A percentile compares a stretch with the other conserved stretches of the same genome.
Conservation (phyloP, 2,797 vertebrate genomes). For the Myotis pilosus region DNA sequence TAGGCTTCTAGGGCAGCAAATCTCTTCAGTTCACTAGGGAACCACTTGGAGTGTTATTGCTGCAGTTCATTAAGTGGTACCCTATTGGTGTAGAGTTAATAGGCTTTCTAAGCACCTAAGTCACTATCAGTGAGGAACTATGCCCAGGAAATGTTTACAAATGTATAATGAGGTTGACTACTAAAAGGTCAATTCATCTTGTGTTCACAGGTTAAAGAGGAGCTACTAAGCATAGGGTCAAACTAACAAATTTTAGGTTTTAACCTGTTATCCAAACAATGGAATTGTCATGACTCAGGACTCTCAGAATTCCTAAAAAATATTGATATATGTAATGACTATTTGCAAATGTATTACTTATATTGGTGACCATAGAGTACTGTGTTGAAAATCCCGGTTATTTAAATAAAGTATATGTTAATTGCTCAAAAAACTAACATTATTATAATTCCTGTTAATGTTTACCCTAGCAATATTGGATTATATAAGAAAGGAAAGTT, state of each 20-base stretch:
- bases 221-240: not conserved
- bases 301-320: not conserved
- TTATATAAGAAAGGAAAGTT: not conserved
- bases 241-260: not conserved
- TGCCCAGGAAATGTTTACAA: slow-evolving; percentile 24
- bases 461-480: not conserved
- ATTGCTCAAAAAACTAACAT: not conserved
- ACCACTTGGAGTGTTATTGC: not conserved
- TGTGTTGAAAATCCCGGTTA: not conserved
- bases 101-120: slow-evolving; percentile 48
- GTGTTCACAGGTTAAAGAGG: not conserved
- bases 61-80: slow-evolving; percentile 47
- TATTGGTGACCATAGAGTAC: not conserved
- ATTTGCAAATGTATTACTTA: not conserved
- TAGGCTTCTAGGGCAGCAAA: slow-evolving; percentile 48
- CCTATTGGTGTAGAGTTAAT: slow-evolving; percentile 52
- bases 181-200: slow-evolving; percentile 23
- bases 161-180: not conserved
- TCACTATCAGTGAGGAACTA: not conserved
- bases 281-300: not conserved
- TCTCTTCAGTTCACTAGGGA: slow-evolving; percentile 32
- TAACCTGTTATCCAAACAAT: not conserved
- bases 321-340: not conserved
- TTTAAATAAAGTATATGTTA: not conserved
- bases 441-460: not conserved